phyloP scores from a whole-genome alignment of 2,113 vertebrate species.

The Oncorhynchus masou region DNA sequence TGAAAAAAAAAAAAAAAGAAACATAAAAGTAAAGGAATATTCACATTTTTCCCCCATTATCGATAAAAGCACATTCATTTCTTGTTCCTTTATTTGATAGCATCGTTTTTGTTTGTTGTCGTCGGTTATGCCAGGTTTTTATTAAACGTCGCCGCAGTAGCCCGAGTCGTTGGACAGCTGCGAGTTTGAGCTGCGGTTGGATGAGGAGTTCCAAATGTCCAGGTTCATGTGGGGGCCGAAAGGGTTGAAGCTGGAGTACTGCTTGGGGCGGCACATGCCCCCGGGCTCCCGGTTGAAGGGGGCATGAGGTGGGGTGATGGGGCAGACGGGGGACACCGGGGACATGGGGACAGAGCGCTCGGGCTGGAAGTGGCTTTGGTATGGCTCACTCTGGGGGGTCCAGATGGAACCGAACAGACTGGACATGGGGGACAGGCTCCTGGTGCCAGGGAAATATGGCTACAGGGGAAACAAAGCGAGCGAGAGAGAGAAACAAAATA shows the following conservation, averaged over 20 bases:
- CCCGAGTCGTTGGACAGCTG: constrained; percentile 92
- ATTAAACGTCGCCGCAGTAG: constrained; percentile 90
- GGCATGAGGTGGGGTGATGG: constrained; percentile 70
- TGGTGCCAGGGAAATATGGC: constrained; percentile 94
- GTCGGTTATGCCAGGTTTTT: constrained; percentile 54
- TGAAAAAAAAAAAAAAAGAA: constrained; percentile 53
- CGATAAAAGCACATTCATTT: constrained; percentile 87
- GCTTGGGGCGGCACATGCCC: constrained; percentile 81
- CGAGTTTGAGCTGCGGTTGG: constrained; percentile 87
- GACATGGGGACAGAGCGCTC: constrained; percentile 73
- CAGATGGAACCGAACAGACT: constrained; percentile 98
- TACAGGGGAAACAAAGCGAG: constrained; percentile 37
- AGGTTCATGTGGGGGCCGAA: constrained; percentile 97
- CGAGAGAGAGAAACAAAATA: too few relatives aligned
- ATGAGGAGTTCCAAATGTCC: constrained; percentile 96
- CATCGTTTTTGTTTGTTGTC: constrained; percentile 55
- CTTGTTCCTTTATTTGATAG: constrained; percentile 67
- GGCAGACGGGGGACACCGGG: constrained; percentile 69
- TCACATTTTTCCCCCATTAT: constrained; percentile 70
- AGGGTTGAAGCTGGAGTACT: constrained; percentile 90
- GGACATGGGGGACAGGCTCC: constrained; percentile 98
- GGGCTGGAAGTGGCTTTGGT: constrained; percentile 83
- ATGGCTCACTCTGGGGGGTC: constrained; percentile 91
- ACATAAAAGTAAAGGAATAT: constrained; percentile 74
- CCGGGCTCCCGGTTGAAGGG: constrained; percentile 82